Evolutionary conservation across 2,797 vertebrate species (phyloP), one percentile per base, ranked within the genome.

Genomic region (Lepus oiostolus): DNA sequence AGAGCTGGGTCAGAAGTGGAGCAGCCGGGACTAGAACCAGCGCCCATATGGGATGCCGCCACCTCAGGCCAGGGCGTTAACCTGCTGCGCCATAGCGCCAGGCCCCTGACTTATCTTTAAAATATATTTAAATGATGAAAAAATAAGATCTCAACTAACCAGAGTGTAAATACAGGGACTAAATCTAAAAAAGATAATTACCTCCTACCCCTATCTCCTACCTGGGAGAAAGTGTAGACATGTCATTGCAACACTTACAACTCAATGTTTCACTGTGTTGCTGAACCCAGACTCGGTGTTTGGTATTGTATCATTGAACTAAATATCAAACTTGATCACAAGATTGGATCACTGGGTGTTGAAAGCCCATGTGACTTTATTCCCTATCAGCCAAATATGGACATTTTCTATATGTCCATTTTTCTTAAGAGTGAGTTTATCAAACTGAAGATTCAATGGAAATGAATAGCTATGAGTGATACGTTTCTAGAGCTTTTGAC

Each of bases 371-470:
- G 60, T 91, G 35, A 88, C 14, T 35, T 96, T 65, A 93, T 84
- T 42, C 65, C 9, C 42, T 90, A 62, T 72, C 47, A 68, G n/a
- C 19, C 75, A 96, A 93, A 81, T 86, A 63, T 65, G 72, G 71
- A 74, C 9, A 72, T 92, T 91, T 93, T 84, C 70, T 83, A n/a
- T 80, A 95, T 90, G n/a, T 42, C 90, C 16, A 38, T 74, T 85
- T 96, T 87, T 90, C 35, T 89, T 30, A 90, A 95, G 90, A 94
- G 32, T 68, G 32, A 88, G 30, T 86, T 91, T 92, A 60, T 88
- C 50, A 83, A 92, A 90, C 85, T 63, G 88, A 94, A 82, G 47
- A 88, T 77, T 93, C 24, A 35, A 63, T 80, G 19, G 58, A 83
- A 93, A 91, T 68, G 16, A 92, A 77, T 63, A 86, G 13, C 24